Base-by-base conservation (phyloP, 2,113 vertebrate genomes). In the Peromyscus polionotus region DNA sequence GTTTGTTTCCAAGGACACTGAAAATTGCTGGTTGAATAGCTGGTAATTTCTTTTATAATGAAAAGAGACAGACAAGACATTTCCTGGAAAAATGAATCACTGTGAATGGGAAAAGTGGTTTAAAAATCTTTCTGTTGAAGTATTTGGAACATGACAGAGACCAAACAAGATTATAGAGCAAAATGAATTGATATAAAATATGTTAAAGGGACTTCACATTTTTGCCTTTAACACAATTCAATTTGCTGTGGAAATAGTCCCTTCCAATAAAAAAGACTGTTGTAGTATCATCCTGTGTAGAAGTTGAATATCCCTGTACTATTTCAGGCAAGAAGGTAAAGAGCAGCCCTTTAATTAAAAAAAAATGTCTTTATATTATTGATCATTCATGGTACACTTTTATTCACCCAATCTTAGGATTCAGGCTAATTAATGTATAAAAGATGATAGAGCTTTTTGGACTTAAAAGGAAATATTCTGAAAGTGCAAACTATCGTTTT, bases 31-130 rank as follows among this genome's bases (percentile, higher is more conserved):
- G 67, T 91, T 93, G 67, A 91, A 63, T 59, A 54, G 76, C 42
- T 83, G 93, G 65, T 96, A 36, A 68, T 95, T 97, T 90, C 7
- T 94, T 95, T 97, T 91, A 67, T 95, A 95, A 96, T 83, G 72
- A 97, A 96, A 97, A 94, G 45, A 92, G 92, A 94, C 42, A 94
- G 86, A 7, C 39, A 26, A 70, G 76, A 95, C 72, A 95, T 63
- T 97, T 96, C 31, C 61, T 17, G 86, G 59, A 79, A 84, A 95
- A 96, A 95, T 59, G 33, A 97, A 95, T 80, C 77, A 83, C 39
- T 45, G 48, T 93, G 76, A 90, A 73, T 57, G 33, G 24, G 5
- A 31, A 72, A 28, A 68, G 36, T 54, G 36, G 22, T 89, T 95
- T 96, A 65, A 93, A 95, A 95, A 83, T 93, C 26, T 92, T 91